A percentile compares a stretch with the other conserved stretches of the same genome.
These are phyloP conservation scores for Cyclophora punctaria DNA, from an alignment of 2,888 invertebrate species.

Conservation along the genomic window DNA sequence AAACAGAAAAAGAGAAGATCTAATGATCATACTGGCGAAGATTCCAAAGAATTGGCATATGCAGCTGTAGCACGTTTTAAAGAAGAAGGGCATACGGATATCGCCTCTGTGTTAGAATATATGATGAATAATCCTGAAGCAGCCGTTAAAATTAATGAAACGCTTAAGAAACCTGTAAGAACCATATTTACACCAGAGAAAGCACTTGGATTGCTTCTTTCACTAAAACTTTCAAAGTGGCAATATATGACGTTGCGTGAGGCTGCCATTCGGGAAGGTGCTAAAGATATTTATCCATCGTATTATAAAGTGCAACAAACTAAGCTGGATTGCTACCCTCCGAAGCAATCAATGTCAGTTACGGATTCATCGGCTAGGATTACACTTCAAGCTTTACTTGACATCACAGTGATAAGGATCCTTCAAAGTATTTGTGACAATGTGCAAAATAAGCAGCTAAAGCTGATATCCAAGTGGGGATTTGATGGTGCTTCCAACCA, in stretches of 20 bases:
- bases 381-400: not conserved
- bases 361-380: not conserved
- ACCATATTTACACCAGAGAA: not conserved
- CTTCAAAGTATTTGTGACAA: not conserved
- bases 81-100: too few relatives aligned
- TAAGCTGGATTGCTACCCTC: not conserved
- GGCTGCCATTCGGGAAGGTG: conserved; percentile 26
- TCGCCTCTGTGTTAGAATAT: too few relatives aligned
- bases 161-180: too few relatives aligned
- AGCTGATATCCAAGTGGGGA: conserved; percentile 1
- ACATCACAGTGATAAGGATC: not conserved
- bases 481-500: conserved; percentile 2
- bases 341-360: not conserved
- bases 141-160: too few relatives aligned
- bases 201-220: not conserved
- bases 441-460: not conserved
- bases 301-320: conserved; percentile 67
- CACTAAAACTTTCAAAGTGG: not conserved
- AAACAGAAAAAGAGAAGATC: too few relatives aligned
- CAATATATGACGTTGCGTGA: conserved; percentile 76
- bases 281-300: conserved; percentile 37
- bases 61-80: too few relatives aligned
- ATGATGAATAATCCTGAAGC: too few relatives aligned
- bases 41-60: too few relatives aligned
- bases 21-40: too few relatives aligned